Evolutionary conservation across 1,140 invertebrate species (phyloP), one percentile per base, ranked within the genome.

Genomic region (Oscheius sp.): DNA sequence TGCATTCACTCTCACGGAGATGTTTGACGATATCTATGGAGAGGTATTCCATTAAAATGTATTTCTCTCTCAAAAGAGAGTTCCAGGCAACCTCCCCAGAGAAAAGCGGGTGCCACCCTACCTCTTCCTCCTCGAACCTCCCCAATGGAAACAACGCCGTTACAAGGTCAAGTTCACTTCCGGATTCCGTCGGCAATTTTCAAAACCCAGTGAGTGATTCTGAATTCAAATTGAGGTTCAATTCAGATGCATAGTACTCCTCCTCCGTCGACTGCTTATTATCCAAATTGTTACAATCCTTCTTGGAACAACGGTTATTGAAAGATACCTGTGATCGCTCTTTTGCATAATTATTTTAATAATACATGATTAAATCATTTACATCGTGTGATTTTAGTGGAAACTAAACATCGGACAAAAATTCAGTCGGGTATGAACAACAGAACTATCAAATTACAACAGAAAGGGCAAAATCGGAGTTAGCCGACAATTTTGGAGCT

Each of bases 1-100:
- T 29, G 75, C 79, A 4, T 81, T 83, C 36, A 81, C 81, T 13
- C 61, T 81, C 18, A 81, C 74, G 7, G 79, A 81, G 69, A 81
- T 81, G 79, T 80, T 81, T 49, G 80, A 81, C 68, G 79, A 81
- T 69, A 34, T 65, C n/a, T 10, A 65, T 23, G 28, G 49, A 55
- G 49, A 55, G 23, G 7, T 13, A n/a, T 42, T 42, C 7, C 7
- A 42, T 42, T 42, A 42, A 42, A 7, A n/a, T 42, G 38, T n/a
- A 42, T n/a, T 42, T 42, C 38, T 10, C n/a, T 55, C 28, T 55
- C 23, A 15, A 55, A 26, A 23, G 7, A 7, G 15, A 55, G 15
- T 55, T 26, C 23, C 49, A 15, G 7, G 49, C 15, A 26, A 15
- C 15, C 4, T 26, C 23, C 38, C n/a, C n/a, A n/a, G n/a, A 10